phyloP scores from a whole-genome alignment of 2,888 invertebrate genomes.

The Polyommatus icarus region DNA sequence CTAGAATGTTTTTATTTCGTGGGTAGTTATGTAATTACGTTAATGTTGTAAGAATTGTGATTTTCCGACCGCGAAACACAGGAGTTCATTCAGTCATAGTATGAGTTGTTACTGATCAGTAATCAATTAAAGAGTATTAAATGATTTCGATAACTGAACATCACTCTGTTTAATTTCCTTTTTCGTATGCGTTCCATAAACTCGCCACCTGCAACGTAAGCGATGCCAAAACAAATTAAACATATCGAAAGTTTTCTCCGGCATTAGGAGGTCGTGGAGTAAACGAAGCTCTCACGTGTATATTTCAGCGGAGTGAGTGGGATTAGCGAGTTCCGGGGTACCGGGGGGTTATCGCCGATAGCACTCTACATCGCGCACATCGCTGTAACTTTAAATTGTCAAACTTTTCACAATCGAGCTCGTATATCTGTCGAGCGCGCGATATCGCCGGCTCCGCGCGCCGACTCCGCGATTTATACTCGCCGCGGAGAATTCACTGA shows the following conservation, averaged over 20 bases:
- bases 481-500: background rate
- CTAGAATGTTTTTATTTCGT: too few species aligned
- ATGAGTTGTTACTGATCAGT: too few species aligned
- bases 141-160: too few species aligned
- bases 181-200: background rate
- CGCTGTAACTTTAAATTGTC: slow-evolving; percentile 15
- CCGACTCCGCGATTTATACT: background rate
- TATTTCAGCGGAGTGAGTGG: slow-evolving; percentile 6
- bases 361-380: slow-evolving; percentile 6
- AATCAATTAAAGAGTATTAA: too few species aligned
- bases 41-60: too few species aligned
- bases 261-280: background rate
- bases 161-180: too few species aligned
- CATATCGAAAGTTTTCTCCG: background rate
- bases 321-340: background rate
- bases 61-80: too few species aligned
- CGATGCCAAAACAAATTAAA: background rate
- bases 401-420: slow-evolving; percentile 13
- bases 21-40: too few species aligned
- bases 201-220: background rate
- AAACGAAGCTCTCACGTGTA: slow-evolving; percentile 2
- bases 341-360: background rate
- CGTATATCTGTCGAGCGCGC: background rate
- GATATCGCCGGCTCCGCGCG: background rate
- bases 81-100: too few species aligned